Evolutionary conservation across 2,113 vertebrate genomes (phyloP), one percentile per base, ranked within the genome.

Genomic region (Numida meleagris): DNA sequence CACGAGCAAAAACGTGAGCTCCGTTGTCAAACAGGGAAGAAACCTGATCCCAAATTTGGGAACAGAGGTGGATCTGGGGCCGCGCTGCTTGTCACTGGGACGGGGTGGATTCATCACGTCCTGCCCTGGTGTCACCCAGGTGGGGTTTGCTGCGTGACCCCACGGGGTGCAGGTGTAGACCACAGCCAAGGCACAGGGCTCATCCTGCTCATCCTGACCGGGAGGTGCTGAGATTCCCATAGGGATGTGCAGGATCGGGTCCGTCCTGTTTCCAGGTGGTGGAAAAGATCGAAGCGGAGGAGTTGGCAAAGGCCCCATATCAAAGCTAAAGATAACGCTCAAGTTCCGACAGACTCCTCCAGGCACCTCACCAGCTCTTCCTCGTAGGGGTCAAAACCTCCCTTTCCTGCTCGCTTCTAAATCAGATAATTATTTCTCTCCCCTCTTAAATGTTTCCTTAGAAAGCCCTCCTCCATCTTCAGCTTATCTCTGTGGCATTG

Each of bases 21-120:
- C 45, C 3, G 4, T 24, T 63, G 70, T 89, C 67, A 6, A 43
- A 27, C 23, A 74, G 81, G 29, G 45, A 21, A 61, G 91, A 36
- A 67, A 75, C 40, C 40, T 1, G 20, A 63, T 25, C 45, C 74
- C 53, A 11, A 84, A n/a, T 55, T 59, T 63, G 96, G 82, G 96
- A 82, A 86, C 67, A 91, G 94, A 86, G 92, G n/a, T 63, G 91
- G 74, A 75, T 85, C 75, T 46, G 74, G 78, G 91, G 94, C 91
- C 93, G 87, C 88, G 96, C 23, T 71, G 77, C 83, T 89, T 94
- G 94, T 84, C 70, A 72, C 66, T 48, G 71, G 83, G 89, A 3
- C 48, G 57, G 50, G 75, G 74, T 20, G 46, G 9, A 20, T 43
- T 43, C 43, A 43, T 43, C 43, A 43, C 15, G 43, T 43, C 17